Evolutionary conservation across 2,797 vertebrate species (phyloP), one percentile per base, ranked within the genome.

Genomic region (Synanceia verrucosa): DNA sequence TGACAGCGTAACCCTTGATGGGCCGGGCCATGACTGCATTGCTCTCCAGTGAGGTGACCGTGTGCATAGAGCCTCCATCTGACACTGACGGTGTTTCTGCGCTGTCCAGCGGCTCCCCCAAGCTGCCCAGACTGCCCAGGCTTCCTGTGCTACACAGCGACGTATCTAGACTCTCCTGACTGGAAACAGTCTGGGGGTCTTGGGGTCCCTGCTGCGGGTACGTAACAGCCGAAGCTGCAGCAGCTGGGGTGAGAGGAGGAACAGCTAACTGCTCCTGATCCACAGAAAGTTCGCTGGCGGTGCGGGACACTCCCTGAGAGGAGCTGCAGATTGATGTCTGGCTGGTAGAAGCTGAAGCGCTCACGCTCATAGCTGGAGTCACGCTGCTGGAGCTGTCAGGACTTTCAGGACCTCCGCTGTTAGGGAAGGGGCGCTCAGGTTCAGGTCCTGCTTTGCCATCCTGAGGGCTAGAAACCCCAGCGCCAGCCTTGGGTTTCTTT

Each of bases 1-100:
- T 98, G 3, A 99, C 97, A 6, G 98, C 98, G 2, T 98, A 99
- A 68, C 98, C 98, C 85, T 97, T 99, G 92, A 99, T 99, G 36
- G 97, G 96, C 82, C 96, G 92, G 0, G 94, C 36, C 18, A 94
- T 48, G 3, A 94, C 89, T 0, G 91, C 92, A 69, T 95, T 96
- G 86, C 94, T 95, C 81, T 98, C 97, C 89, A 96, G 91, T 1
- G 97, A 96, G 0, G 96, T 96, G 73, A 95, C 96, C 0, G 97
- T 96, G 92, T 97, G 95, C 94, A 97, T 89, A 3, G 97, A 97
- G 26, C 95, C 96, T 0, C 96, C 94, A 0, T 98, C 97, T 0
- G 96, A 97, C 53, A 93, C 92, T 0, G 96, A 97, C 0, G 94
- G 94, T 0, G 95, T 93, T 21, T 99, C 97, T 8, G 93, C 93